These are phyloP conservation scores for Smithornis capensis DNA, from an alignment of 2,113 vertebrate genomes.

Conservation along the genomic window DNA sequence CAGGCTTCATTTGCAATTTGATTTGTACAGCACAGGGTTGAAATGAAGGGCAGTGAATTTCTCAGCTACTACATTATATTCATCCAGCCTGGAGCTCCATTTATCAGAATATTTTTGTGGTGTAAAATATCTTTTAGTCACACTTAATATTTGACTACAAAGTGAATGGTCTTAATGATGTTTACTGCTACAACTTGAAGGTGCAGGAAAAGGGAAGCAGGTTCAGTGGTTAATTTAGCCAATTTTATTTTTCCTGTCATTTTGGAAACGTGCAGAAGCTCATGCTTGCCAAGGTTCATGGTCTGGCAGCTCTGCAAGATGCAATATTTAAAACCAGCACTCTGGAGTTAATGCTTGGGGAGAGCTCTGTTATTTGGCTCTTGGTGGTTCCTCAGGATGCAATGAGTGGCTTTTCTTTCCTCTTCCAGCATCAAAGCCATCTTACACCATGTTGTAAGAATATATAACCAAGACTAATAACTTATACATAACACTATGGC, in stretches of 20 bases:
- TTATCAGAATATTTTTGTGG: background rate
- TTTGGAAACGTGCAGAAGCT: background rate
- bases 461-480: background rate
- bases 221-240: background rate
- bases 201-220: background rate
- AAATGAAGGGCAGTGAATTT: slow-evolving; percentile 21
- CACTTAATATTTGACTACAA: background rate
- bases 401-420: background rate
- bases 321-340: background rate
- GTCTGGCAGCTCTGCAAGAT: slow-evolving; percentile 14
- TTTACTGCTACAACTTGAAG: background rate
- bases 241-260: background rate
- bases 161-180: background rate
- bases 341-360: background rate
- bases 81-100: background rate
- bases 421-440: background rate
- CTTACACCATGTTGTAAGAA: background rate
- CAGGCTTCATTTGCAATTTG: background rate
- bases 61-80: background rate
- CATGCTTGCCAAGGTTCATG: background rate
- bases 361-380: background rate
- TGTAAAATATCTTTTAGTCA: background rate
- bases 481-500: background rate
- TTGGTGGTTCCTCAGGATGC: background rate
- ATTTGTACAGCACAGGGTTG: background rate